These are phyloP conservation scores for Eupithecia abbreviata DNA, from an alignment of 2,888 invertebrate species.

Conservation along the genomic window DNA sequence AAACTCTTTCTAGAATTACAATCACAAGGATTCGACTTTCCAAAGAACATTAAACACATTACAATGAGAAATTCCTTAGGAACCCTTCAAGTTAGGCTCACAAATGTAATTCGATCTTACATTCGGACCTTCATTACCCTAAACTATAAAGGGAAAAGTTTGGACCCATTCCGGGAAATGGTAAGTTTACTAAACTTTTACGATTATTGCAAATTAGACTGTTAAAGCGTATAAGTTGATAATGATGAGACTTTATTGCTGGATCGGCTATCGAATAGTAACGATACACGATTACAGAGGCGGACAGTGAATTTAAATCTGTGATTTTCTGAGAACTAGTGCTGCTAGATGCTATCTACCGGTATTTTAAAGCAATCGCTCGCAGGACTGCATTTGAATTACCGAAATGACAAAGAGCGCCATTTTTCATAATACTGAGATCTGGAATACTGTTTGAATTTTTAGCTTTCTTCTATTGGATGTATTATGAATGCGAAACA, in stretches of 20 bases:
- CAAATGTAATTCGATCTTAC: conserved; percentile 50
- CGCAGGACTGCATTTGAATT: conserved; percentile 47
- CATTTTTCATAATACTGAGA: too few species aligned
- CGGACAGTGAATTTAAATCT: neutral
- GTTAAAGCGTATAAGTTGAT: conserved; percentile 41
- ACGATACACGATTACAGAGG: neutral
- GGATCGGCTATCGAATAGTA: neutral
- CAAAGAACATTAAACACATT: conserved; percentile 42
- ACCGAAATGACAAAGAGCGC: conserved; percentile 51
- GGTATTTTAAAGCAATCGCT: neutral
- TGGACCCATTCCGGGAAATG: conserved; percentile 43
- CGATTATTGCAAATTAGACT: conserved; percentile 50
- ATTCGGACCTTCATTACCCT: conserved; percentile 52
- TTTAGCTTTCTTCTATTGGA: neutral
- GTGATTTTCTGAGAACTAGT: neutral
- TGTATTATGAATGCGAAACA: too few species aligned
- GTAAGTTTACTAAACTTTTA: conserved; percentile 50
- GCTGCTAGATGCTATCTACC: neutral
- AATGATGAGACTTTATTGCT: conserved; percentile 18
- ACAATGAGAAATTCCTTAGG: conserved; percentile 40
- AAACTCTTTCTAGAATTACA: neutral
- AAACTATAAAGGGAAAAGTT: conserved; percentile 53
- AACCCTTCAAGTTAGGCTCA: conserved; percentile 50
- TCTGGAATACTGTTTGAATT: conserved; percentile 17
- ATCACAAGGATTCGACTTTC: conserved; percentile 8